These are phyloP conservation scores for Drosophila niveifrons DNA, from an alignment of 2,888 invertebrate genomes.

Conservation along the genomic window DNA sequence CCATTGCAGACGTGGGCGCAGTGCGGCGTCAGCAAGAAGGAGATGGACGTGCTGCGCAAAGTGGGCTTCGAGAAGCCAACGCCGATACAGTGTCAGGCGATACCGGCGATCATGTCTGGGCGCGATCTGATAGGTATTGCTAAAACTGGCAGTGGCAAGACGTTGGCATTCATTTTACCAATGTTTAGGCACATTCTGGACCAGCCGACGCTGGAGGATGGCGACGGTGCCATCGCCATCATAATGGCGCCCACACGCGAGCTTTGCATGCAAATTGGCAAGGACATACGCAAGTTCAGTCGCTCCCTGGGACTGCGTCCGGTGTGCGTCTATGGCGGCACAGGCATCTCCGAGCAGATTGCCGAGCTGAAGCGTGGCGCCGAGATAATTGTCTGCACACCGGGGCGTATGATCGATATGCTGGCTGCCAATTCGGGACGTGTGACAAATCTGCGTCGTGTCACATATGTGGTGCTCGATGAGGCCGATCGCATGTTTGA, in stretches of 20 bases:
- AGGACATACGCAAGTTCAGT: conserved; percentile 98
- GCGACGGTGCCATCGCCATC: conserved; percentile 98
- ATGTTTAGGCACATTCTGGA: conserved; percentile 98
- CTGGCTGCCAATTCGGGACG: conserved; percentile 98
- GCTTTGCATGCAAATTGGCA: conserved; percentile 98
- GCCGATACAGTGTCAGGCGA: conserved; percentile 99
- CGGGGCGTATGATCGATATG: conserved; percentile 99
- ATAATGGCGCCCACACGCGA: conserved; percentile 99
- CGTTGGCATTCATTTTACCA: conserved; percentile 98
- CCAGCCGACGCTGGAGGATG: conserved; percentile 96
- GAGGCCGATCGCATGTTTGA: conserved; percentile 99
- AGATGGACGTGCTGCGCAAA: conserved; percentile 96
- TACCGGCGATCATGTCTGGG: conserved; percentile 98
- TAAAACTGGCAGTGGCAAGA: conserved; percentile 99
- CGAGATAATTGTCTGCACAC: conserved; percentile 99
- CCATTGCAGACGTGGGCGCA: conserved; percentile 95
- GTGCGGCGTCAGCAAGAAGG: conserved; percentile 98
- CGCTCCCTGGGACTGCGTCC: conserved; percentile 94
- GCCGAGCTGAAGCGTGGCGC: conserved; percentile 98
- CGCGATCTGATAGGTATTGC: conserved; percentile 99
- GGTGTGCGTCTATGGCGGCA: conserved; percentile 99
- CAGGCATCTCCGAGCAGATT: conserved; percentile 96
- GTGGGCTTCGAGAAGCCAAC: conserved; percentile 98
- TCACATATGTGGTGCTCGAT: conserved; percentile 98
- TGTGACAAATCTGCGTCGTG: conserved; percentile 98